phyloP scores from a whole-genome alignment of 2,797 vertebrate species.

The Crocidura indochinensis region DNA sequence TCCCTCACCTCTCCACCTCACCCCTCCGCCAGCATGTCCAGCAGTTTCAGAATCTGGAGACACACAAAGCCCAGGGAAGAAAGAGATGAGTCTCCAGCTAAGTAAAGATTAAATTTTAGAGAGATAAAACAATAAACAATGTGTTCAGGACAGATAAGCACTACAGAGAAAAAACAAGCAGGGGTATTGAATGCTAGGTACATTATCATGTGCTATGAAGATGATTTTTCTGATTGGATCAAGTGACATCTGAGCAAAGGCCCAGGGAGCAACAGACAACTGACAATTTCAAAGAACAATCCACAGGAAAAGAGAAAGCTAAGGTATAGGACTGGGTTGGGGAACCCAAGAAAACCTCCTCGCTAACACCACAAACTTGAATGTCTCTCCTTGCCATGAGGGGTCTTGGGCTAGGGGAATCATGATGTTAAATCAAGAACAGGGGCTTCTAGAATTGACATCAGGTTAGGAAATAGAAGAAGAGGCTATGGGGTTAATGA shows the following conservation, averaged over 20 bases:
- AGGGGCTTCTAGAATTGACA: background rate
- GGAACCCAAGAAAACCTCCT: too few relatives aligned
- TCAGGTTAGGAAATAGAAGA: background rate
- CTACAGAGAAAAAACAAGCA: background rate
- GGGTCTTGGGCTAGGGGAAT: background rate
- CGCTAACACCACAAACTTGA: too few relatives aligned
- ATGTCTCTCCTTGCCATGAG: background rate
- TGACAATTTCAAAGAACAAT: background rate
- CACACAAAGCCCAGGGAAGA: background rate
- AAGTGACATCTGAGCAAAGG: background rate
- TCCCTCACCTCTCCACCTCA: background rate
- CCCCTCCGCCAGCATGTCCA: background rate
- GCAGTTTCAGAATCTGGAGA: constrained; percentile 20
- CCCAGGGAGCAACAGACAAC: background rate
- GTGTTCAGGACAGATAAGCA: background rate
- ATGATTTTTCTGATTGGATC: background rate
- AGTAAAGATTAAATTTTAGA: background rate
- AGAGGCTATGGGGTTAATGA: background rate
- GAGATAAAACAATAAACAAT: background rate
- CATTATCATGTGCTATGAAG: background rate
- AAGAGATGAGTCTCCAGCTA: background rate
- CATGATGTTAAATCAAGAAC: background rate
- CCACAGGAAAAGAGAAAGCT: background rate
- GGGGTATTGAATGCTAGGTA: background rate
- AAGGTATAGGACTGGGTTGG: background rate